Percentiles rank a stretch among this genome's conserved stretches.
phyloP scores from a whole-genome alignment of 2,113 vertebrate species.

The Coptodon bakossiorum region DNA sequence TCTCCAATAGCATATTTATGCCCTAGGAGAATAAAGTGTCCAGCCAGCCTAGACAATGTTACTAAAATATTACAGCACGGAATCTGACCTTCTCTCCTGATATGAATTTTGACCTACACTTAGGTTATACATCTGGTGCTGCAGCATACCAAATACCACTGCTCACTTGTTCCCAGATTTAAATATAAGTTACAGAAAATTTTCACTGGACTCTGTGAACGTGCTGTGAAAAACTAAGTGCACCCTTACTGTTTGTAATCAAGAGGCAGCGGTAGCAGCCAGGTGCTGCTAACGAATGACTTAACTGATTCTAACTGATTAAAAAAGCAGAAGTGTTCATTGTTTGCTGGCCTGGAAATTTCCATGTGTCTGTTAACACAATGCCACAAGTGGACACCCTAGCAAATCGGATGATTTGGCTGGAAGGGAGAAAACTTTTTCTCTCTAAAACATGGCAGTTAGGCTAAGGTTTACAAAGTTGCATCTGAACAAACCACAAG shows the following conservation, averaged over 20 bases:
- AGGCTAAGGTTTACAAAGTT: background rate
- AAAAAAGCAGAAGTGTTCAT: background rate
- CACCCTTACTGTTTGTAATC: background rate
- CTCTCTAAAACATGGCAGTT: background rate
- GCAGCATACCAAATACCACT: background rate
- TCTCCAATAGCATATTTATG: slow-evolving; percentile 55
- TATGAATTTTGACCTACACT: background rate
- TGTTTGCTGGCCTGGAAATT: background rate
- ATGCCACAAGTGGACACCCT: background rate
- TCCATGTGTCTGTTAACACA: background rate
- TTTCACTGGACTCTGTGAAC: background rate
- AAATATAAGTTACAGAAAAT: background rate
- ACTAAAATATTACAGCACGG: slow-evolving; percentile 6
- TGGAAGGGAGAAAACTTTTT: background rate
- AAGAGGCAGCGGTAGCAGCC: background rate
- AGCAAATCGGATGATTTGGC: background rate
- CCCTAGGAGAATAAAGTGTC: slow-evolving; percentile 15
- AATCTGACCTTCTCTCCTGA: background rate
- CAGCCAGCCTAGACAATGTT: background rate
- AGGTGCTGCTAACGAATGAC: background rate
- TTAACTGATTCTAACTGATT: background rate
- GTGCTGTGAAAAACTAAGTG: background rate
- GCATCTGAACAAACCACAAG: background rate
- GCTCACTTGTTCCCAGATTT: background rate
- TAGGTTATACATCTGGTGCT: background rate